These are phyloP conservation scores for Philopedon plagiatum DNA, from an alignment of 2,888 invertebrate genomes.

Conservation along the genomic window DNA sequence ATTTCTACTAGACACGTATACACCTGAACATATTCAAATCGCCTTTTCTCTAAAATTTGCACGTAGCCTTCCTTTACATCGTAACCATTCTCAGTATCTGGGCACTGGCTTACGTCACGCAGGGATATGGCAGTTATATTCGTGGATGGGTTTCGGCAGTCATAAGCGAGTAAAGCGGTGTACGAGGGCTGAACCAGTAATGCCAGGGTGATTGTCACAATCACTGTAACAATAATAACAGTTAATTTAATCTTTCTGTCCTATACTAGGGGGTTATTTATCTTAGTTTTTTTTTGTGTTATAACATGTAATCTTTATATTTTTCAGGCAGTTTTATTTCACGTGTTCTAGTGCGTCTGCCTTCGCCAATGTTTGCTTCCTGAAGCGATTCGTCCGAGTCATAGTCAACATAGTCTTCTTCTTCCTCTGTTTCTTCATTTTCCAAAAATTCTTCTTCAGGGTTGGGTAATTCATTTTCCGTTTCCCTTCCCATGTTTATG, in stretches of 20 bases:
- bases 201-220: background rate
- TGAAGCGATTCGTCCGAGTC: too few relatives aligned
- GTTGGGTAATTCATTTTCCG: too few relatives aligned
- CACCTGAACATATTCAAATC: too few relatives aligned
- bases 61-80: background rate
- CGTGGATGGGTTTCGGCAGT: conserved; percentile 20
- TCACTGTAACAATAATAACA: background rate
- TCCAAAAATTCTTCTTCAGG: too few relatives aligned
- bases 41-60: conserved; percentile 12
- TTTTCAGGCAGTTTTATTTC: background rate
- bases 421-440: background rate
- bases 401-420: too few relatives aligned
- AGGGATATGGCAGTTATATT: conserved; percentile 14
- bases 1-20: conserved; percentile 10
- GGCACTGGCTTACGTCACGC: background rate
- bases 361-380: too few relatives aligned
- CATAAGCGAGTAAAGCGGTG: conserved; percentile 15
- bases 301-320: background rate
- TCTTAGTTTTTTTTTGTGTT: too few relatives aligned
- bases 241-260: background rate
- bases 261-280: too few relatives aligned
- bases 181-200: background rate
- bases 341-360: too few relatives aligned
- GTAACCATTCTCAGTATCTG: conserved; percentile 13
- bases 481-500: too few relatives aligned